These are phyloP conservation scores for Zaprionus tsacasi DNA, from an alignment of 1,140 invertebrate species.

Conservation along the genomic window DNA sequence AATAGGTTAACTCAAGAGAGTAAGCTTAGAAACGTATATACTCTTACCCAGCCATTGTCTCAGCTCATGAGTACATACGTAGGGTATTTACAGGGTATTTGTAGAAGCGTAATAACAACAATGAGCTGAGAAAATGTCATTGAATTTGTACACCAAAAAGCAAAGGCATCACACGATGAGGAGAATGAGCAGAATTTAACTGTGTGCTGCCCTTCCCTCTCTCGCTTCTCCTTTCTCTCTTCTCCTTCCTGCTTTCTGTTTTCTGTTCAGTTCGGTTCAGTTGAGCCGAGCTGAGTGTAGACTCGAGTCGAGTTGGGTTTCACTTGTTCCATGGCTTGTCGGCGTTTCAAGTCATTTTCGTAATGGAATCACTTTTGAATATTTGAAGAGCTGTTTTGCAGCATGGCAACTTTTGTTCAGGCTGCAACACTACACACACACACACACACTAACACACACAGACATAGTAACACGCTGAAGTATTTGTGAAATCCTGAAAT, in stretches of 20 bases:
- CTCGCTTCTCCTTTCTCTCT: not conserved
- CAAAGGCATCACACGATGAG: not conserved
- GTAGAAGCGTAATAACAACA: constrained; percentile 24
- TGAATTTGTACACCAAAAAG: constrained; percentile 56
- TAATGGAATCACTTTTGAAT: constrained; percentile 76
- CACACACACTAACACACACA: not conserved
- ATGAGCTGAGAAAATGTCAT: constrained; percentile 53
- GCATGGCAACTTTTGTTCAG: constrained; percentile 17
- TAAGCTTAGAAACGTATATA: not conserved
- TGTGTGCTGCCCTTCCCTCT: not conserved
- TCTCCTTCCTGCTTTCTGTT: not conserved
- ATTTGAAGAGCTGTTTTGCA: constrained; percentile 64
- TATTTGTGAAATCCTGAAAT: constrained; percentile 29
- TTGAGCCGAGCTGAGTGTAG: not conserved
- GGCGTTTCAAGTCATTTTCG: constrained; percentile 61
- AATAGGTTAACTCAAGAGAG: too few relatives aligned
- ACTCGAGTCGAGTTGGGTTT: not conserved
- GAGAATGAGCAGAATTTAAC: constrained; percentile 28
- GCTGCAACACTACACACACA: constrained; percentile 4
- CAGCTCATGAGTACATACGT: not conserved
- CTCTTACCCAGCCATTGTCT: not conserved
- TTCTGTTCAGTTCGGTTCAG: not conserved
- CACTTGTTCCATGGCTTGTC: constrained; percentile 42
- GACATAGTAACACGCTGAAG: not conserved
- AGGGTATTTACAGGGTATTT: constrained; percentile 20